Base-by-base conservation (phyloP, 1,140 invertebrate genomes). In the Armadillidium nasatum region DNA sequence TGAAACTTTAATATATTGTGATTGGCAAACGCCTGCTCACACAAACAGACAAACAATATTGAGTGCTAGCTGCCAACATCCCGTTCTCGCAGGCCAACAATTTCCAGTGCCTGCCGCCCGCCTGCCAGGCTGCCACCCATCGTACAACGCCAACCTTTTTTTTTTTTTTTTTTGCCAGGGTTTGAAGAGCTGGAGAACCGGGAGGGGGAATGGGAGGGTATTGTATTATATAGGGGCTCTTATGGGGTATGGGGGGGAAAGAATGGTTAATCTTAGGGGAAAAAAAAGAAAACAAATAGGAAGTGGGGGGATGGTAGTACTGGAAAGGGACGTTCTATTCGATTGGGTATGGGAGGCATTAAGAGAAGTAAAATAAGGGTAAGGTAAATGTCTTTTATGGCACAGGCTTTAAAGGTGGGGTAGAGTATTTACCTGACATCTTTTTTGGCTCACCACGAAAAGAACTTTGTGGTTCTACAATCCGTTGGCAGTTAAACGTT, bases 321-420 rank as follows among this genome's bases (percentile, higher is more conserved):
- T 60, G 50, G 50, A 60, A 60, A 60, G 50, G 50, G 50, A 3
- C 11, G 11, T 19, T 60, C 11, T 13, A 60, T 33, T 33, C 33
- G 33, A 33, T 33, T 33, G 33, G 33, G 33, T 33, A 33, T 33
- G 50, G 19, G 50, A 60, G 50, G 50, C 50, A 60, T 60, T 60
- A 60, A 19, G 50, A 60, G 7, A 4, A 60, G 19, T 60, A 19
- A 60, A 60, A 60, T 60, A 60, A 60, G 50, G 50, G 50, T 60
- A 60, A 60, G 19, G 50, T 13, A 60, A 60, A 60, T 60, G 11
- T 60, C 50, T 60, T 60, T 60, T 60, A 60, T 60, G 50, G 50
- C 50, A 60, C 50, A 19, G 50, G 11, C 50, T 19, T 60, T 33
- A 33, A 33, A 33, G 33, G 33, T 33, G 33, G 33, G 33, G 50